phyloP scores from a whole-genome alignment of 2,113 vertebrate species.

The Lanius ludovicianus region DNA sequence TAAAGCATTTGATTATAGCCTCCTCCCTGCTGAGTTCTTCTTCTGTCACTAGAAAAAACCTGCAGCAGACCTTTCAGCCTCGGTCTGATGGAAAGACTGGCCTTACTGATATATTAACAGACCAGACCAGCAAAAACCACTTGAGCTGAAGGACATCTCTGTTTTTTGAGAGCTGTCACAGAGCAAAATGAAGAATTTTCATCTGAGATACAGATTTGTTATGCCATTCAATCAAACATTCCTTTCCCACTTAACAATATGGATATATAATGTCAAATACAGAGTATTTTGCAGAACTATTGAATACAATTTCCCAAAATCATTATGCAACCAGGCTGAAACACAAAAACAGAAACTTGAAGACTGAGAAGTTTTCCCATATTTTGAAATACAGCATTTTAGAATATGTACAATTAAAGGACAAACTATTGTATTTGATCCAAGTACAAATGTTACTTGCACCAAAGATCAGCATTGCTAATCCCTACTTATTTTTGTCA shows the following conservation, averaged over 20 bases:
- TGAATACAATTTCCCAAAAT: not conserved
- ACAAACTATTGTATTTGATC: not conserved
- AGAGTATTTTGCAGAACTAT: not conserved
- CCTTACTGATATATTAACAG: not conserved
- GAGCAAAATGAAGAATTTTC: not conserved
- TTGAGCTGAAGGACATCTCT: not conserved
- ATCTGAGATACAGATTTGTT: not conserved
- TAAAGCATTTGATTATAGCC: not conserved
- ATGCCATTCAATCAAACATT: not conserved
- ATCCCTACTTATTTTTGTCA: not conserved
- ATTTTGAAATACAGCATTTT: not conserved
- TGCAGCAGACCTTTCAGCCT: not conserved
- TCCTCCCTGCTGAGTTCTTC: not conserved
- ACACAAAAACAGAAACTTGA: not conserved
- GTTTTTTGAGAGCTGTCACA: not conserved
- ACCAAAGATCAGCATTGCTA: not conserved
- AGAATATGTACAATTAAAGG: not conserved
- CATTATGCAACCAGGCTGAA: not conserved
- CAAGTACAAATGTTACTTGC: not conserved
- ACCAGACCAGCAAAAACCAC: not conserved
- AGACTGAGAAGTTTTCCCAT: not conserved
- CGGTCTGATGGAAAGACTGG: not conserved
- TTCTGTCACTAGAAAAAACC: not conserved
- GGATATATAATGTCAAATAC: not conserved
- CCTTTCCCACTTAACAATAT: not conserved